Conservation (phyloP, 2,888 invertebrate genomes). For the Tetropium fuscum region DNA sequence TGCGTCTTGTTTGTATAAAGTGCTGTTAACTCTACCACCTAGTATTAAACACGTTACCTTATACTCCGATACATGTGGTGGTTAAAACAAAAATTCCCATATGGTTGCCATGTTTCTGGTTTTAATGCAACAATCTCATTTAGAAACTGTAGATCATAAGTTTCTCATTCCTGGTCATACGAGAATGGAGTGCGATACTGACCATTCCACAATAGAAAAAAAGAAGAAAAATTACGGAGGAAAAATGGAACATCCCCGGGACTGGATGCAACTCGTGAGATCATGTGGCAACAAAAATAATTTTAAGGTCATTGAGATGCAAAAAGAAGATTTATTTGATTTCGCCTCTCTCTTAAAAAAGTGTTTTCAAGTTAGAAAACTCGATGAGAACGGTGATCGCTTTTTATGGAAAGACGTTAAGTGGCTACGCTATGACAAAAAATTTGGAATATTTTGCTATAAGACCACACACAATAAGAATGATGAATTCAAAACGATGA, state of each 20-base stretch:
- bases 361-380: slow-evolving; percentile 4
- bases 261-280: slow-evolving; percentile 32
- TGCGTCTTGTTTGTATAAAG: slow-evolving; percentile 37
- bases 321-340: slow-evolving; percentile 16
- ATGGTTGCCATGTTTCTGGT: slow-evolving; percentile 13
- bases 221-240: slow-evolving; percentile 25
- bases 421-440: slow-evolving; percentile 19
- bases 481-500: no score
- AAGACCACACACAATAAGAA: no score
- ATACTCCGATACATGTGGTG: slow-evolving; percentile 36
- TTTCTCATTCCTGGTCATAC: slow-evolving; percentile 36
- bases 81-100: slow-evolving; percentile 38
- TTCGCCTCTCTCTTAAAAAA: slow-evolving; percentile 20
- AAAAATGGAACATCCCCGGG: slow-evolving; percentile 33
- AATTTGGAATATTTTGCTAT: slow-evolving; percentile 14
- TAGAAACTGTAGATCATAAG: slow-evolving; percentile 27
- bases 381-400: slow-evolving; percentile 1
- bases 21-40: background rate
- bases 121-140: background rate
- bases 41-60: slow-evolving; percentile 18
- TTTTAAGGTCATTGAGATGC: slow-evolving; percentile 26
- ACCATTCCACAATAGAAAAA: slow-evolving; percentile 36
- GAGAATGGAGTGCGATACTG: slow-evolving; percentile 36
- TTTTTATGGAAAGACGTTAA: slow-evolving; percentile 19
- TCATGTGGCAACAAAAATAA: background rate